Conservation (phyloP, 2,797 vertebrate genomes). For the Hemibagrus guttatus region DNA sequence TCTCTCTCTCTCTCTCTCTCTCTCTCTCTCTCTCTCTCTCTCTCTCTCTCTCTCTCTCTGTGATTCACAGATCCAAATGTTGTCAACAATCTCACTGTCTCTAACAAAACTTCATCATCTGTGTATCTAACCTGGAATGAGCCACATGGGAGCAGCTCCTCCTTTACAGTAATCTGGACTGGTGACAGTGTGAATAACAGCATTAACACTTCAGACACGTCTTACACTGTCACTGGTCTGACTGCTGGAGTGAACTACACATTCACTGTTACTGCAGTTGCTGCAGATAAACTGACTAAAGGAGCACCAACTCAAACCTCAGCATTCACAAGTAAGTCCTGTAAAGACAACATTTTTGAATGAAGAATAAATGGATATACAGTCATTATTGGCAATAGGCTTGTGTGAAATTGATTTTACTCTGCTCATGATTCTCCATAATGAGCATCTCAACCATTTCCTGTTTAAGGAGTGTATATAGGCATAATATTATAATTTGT, state of each 20-base stretch:
- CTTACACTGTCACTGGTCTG: not conserved
- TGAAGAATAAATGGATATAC: not conserved
- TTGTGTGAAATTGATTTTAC: not conserved
- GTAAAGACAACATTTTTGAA: too few relatives aligned
- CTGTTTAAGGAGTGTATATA: not conserved
- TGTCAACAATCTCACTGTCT: not conserved
- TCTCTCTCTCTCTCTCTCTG: not conserved
- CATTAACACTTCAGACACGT: not conserved
- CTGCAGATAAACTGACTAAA: not conserved
- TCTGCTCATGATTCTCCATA: too few relatives aligned
- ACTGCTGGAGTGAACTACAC: too few relatives aligned
- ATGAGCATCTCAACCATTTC: too few relatives aligned
- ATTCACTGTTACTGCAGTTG: conserved; percentile 29
- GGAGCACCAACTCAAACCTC: not conserved
- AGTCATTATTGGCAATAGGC: not conserved
- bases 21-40: too few relatives aligned
- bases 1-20: not conserved
- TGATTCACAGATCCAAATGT: not conserved
- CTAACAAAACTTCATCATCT: not conserved
- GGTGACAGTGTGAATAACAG: not conserved
- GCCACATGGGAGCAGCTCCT: not conserved
- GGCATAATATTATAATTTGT: not conserved
- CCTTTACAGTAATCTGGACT: not conserved
- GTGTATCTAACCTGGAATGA: not conserved
- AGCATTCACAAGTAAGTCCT: conserved; percentile 4